phyloP scores from a whole-genome alignment of 2,797 vertebrate species.

The Thaleichthys pacificus region DNA sequence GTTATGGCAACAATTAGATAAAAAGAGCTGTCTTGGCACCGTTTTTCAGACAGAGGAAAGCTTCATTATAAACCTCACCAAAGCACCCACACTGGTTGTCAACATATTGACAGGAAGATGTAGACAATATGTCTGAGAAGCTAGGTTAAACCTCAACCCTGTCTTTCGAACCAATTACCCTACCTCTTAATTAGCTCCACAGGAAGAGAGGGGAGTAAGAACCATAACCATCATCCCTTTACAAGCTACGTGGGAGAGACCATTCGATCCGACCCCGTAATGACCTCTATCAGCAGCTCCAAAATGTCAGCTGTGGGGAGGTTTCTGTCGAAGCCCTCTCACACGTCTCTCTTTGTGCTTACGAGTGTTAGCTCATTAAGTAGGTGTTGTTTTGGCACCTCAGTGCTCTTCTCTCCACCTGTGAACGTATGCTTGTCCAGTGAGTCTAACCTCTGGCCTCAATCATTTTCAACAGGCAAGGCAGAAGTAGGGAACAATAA shows the following conservation, averaged over 20 bases:
- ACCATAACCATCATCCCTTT: no score
- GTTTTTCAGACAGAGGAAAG: background rate
- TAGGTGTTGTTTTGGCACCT: background rate
- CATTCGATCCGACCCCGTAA: no score
- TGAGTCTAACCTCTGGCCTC: background rate
- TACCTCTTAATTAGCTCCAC: constrained; percentile 21
- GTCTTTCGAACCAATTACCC: constrained; percentile 4
- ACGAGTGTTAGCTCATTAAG: background rate
- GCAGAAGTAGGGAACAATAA: background rate
- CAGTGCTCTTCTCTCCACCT: background rate
- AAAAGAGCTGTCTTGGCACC: background rate
- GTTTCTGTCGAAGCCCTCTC: no score
- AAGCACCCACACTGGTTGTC: background rate
- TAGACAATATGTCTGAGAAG: no score
- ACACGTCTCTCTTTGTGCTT: background rate
- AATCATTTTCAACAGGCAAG: background rate
- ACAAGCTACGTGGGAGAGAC: no score
- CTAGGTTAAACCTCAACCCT: background rate
- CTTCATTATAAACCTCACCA: background rate
- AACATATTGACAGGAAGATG: background rate
- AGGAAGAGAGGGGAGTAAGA: background rate
- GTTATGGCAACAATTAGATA: no score
- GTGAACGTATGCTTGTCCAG: background rate
- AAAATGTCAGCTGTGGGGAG: no score
- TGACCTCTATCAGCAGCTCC: no score